Evolutionary conservation across 1,140 invertebrate genomes (phyloP).

Genomic region (Lordiphosa stackelbergi): DNA sequence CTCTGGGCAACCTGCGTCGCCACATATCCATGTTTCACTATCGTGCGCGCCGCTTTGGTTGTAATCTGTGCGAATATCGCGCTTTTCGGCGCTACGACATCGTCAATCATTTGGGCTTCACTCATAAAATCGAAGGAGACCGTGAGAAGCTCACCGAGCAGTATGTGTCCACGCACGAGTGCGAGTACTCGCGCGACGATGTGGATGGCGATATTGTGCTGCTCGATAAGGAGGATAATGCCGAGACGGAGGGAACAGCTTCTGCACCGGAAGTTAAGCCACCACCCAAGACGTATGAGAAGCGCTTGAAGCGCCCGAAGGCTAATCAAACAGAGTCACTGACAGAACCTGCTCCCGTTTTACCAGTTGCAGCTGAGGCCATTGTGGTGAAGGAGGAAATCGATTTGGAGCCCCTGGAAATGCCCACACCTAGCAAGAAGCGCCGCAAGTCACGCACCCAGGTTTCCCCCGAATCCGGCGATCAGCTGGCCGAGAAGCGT

Average conservation of each 20-base stretch:
- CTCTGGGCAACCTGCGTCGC: conserved; percentile 77
- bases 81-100: conserved; percentile 79
- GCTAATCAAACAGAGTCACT: conserved; percentile 19
- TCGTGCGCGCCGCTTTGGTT: conserved; percentile 79
- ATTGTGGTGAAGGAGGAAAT: conserved; percentile 41
- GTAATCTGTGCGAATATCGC: conserved; percentile 80
- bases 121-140: conserved; percentile 76
- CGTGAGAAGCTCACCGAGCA: conserved; percentile 57
- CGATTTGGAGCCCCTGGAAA: conserved; percentile 22
- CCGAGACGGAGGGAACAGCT: neutral
- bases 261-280: conserved; percentile 24
- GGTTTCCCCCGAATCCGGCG: conserved; percentile 50
- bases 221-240: conserved; percentile 37
- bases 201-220: conserved; percentile 68
- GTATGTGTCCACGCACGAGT: conserved; percentile 66
- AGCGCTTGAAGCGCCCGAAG: conserved; percentile 49
- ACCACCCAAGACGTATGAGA: conserved; percentile 47
- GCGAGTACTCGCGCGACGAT: conserved; percentile 68
- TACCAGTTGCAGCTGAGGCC: conserved; percentile 6
- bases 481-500: conserved; percentile 62
- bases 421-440: conserved; percentile 32
- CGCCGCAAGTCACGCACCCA: conserved; percentile 59
- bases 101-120: conserved; percentile 79
- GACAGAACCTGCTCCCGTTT: conserved; percentile 20
- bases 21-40: conserved; percentile 80